A percentile compares a stretch with the other conserved stretches of the same genome.
phyloP scores from a whole-genome alignment of 1,140 invertebrate genomes.

The Saxidomus purpurata region DNA sequence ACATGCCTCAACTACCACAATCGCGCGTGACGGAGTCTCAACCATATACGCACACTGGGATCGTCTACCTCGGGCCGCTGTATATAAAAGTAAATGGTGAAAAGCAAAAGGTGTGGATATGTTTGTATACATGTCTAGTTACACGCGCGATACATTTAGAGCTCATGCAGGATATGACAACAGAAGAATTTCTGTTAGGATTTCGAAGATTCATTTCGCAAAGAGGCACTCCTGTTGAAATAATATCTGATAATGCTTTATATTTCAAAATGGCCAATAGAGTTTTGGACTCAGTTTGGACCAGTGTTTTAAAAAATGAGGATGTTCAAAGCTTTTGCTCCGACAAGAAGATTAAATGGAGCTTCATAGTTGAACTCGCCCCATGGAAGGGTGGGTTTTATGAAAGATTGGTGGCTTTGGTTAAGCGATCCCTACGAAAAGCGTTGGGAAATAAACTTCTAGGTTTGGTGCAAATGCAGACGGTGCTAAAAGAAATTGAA shows the following conservation, averaged over 20 bases:
- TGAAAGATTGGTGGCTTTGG: background rate
- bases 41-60: background rate
- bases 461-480: background rate
- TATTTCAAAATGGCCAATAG: background rate
- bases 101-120: slow-evolving; percentile 9
- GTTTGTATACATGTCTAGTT: background rate
- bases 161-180: slow-evolving; percentile 26
- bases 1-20: background rate
- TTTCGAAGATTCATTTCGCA: slow-evolving; percentile 6
- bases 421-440: background rate
- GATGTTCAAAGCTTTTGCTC: background rate
- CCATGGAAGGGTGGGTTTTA: slow-evolving; percentile 32
- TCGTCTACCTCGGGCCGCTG: background rate
- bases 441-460: background rate
- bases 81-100: background rate
- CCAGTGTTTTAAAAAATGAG: background rate
- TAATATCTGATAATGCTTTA: slow-evolving; percentile 15
- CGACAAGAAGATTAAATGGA: background rate
- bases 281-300: background rate
- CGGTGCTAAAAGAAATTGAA: slow-evolving; percentile 15
- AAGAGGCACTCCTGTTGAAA: background rate
- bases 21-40: background rate
- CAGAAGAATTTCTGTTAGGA: background rate
- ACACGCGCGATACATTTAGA: background rate
- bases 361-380: background rate